These are phyloP conservation scores for Epinephelus lanceolatus DNA, from an alignment of 2,113 vertebrate species.

Conservation along the genomic window DNA sequence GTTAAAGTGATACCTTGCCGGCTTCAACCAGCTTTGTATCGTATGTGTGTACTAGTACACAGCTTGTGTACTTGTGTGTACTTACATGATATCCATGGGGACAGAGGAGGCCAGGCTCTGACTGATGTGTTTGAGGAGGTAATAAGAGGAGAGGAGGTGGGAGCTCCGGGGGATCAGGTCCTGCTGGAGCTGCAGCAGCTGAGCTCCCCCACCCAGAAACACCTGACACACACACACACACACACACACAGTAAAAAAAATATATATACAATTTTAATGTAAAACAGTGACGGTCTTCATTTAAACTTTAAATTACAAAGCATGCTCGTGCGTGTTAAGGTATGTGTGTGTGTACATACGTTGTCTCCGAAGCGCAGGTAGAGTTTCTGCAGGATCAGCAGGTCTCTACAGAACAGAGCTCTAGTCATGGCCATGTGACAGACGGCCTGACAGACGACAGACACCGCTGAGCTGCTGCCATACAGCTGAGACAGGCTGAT, in stretches of 20 bases:
- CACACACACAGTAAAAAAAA: neutral
- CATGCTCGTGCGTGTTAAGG: neutral
- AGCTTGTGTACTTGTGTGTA: conserved; percentile 21
- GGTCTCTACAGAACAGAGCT: conserved; percentile 91
- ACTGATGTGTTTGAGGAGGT: conserved; percentile 90
- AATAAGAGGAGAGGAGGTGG: conserved; percentile 91
- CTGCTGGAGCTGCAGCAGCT: conserved; percentile 93
- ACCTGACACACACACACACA: conserved; percentile 75
- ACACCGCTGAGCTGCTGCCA: conserved; percentile 82
- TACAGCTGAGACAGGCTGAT: conserved; percentile 92
- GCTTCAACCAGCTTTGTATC: too few species aligned
- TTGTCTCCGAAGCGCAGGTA: conserved; percentile 88
- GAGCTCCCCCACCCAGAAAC: conserved; percentile 85
- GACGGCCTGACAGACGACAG: conserved; percentile 87
- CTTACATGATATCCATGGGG: conserved; percentile 92
- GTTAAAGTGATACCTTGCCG: too few species aligned
- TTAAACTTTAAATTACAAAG: too few species aligned
- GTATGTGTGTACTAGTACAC: neutral
- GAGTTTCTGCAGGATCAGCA: conserved; percentile 93
- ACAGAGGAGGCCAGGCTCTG: conserved; percentile 88
- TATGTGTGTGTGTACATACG: conserved; percentile 65
- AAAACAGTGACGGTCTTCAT: too few species aligned
- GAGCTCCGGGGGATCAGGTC: conserved; percentile 92
- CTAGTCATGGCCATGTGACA: conserved; percentile 88
- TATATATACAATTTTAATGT: too few species aligned